Base-by-base conservation (phyloP, 1,140 invertebrate species). In the Nasonia longicornis region DNA sequence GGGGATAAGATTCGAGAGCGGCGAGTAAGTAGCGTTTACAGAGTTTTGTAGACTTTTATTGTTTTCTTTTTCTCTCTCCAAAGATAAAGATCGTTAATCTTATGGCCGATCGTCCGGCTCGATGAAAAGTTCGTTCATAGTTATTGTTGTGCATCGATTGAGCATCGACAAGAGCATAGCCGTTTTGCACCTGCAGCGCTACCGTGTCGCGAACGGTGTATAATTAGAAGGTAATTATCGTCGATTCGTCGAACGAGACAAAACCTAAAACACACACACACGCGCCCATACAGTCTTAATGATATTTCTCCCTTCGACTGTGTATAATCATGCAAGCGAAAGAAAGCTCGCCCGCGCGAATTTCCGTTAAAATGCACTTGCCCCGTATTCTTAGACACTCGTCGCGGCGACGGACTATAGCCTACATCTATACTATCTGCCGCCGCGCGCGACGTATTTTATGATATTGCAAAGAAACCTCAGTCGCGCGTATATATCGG, bases 401-500 rank as follows among this genome's bases (percentile, higher is more conserved):
- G 31, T 14, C 12, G 26, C 26, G 26, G 26, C 26, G n/a, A 58
- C 20, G 20, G 52, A 58, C 52, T 58, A 58, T 58, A 58, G 20
- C 16, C 52, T 58, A 20, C 7, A 58, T n/a, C 38, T 42, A 6
- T 35, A 58, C 16, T 52, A 14, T 7, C 26, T 26, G 26, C 26
- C 26, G 26, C 26, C 26, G 31, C 31, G 31, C 52, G 52, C 52
- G 16, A 20, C 20, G 52, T 58, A 58, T 58, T 11, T 42, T 58
- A 58, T 58, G 52, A 58, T 58, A 58, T 66, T 76, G 8, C n/a
- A 66, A 69, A 77, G 20, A 78, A 78, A 52, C 48, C 16, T 58
- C 42, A 48, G 42, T 58, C 8, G 31, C 31, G 31, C 31, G 31
- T 35, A 26, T 20, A 16, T 26, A 69, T 80, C 73, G 79, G 66